Percentiles rank a stretch among this genome's conserved stretches.
These are phyloP conservation scores for Chrysaora quinquecirrha DNA, from an alignment of 30 jellyfish, hydroid and myxozoan species.

Conservation along the genomic window DNA sequence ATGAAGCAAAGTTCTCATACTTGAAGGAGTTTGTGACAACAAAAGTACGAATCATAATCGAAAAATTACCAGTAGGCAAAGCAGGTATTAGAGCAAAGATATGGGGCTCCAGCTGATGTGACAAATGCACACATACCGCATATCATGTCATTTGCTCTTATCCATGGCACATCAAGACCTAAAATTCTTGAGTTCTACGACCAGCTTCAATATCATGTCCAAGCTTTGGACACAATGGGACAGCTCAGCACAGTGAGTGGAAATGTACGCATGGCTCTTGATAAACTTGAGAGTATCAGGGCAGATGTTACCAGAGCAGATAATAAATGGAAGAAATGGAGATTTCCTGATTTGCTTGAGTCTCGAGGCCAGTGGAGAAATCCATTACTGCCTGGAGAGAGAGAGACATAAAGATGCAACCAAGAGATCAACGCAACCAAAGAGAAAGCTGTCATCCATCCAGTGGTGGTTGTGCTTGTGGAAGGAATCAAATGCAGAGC, in stretches of 20 bases:
- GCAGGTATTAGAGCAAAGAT: conserved; percentile 14
- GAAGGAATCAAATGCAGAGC: neutral
- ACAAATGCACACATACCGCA: conserved; percentile 51
- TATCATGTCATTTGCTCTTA: conserved; percentile 37
- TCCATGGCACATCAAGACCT: conserved; percentile 17
- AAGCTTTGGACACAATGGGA: conserved; percentile 66
- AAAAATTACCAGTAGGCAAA: conserved; percentile 36
- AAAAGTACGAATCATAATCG: neutral
- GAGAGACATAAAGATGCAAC: neutral
- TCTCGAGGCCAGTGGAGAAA: conserved; percentile 53
- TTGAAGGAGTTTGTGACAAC: neutral
- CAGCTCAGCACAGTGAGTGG: conserved; percentile 27
- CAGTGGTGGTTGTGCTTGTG: too few relatives aligned
- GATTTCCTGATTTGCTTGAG: conserved; percentile 9
- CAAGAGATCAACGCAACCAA: conserved; percentile 4
- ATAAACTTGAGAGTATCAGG: conserved; percentile 40
- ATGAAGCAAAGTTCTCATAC: conserved; percentile 3
- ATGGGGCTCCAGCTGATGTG: conserved; percentile 56
- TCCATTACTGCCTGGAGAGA: conserved; percentile 17
- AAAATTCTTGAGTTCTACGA: conserved; percentile 42
- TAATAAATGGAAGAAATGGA: conserved; percentile 52
- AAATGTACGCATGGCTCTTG: conserved; percentile 48
- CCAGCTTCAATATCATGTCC: conserved; percentile 2
- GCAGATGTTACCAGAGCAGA: conserved; percentile 44
- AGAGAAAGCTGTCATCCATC: too few relatives aligned